phyloP scores from a whole-genome alignment of 2,888 invertebrate species.

The Diaperis boleti region DNA sequence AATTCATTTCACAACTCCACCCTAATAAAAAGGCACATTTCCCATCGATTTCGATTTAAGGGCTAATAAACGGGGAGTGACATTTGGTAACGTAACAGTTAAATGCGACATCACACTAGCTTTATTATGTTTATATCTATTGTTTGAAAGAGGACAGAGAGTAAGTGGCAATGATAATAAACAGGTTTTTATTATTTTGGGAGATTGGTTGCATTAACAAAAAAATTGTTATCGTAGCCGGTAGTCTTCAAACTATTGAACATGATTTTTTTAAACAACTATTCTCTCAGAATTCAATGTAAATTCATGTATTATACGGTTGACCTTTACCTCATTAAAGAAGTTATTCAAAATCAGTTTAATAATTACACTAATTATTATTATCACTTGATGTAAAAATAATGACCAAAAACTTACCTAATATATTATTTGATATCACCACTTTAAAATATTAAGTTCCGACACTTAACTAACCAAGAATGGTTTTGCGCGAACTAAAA shows the following conservation, averaged over 20 bases:
- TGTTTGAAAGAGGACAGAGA: background rate
- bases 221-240: no score
- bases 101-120: slow-evolving; percentile 1
- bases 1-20: slow-evolving; percentile 24
- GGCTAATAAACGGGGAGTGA: slow-evolving; percentile 22
- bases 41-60: slow-evolving; percentile 28
- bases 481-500: slow-evolving; percentile 24
- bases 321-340: slow-evolving; percentile 13
- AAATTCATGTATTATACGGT: background rate
- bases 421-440: background rate
- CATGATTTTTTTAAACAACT: no score
- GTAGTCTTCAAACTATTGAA: no score
- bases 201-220: no score
- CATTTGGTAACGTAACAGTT: slow-evolving; percentile 9
- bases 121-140: background rate
- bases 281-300: background rate
- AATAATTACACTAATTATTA: no score
- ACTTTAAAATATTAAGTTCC: slow-evolving; percentile 5
- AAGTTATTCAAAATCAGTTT: background rate
- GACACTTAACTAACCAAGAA: slow-evolving; percentile 3
- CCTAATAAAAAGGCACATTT: slow-evolving; percentile 22
- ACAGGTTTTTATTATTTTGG: no score
- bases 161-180: no score
- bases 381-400: no score
- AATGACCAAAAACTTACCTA: background rate